phyloP scores from a whole-genome alignment of 2,888 invertebrate genomes.

The Archaeoteleia sp. region DNA sequence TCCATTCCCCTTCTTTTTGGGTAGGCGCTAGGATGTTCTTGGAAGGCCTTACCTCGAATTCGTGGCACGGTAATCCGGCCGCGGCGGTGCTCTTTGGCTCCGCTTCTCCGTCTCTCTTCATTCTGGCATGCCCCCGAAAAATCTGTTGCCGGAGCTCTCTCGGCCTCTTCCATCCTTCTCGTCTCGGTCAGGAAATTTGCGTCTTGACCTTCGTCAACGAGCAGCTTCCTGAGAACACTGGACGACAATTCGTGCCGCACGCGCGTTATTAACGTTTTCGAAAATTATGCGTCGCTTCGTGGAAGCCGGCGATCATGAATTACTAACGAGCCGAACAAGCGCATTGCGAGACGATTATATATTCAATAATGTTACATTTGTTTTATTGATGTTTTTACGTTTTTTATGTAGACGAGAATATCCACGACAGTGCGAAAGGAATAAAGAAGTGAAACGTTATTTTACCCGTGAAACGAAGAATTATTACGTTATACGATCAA shows the following conservation, averaged over 20 bases:
- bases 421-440: no score
- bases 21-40: constrained; percentile 44
- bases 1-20: constrained; percentile 23
- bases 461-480: no score
- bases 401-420: no score
- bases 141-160: constrained; percentile 3
- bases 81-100: constrained; percentile 49
- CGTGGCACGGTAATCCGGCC: constrained; percentile 45
- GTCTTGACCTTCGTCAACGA: constrained; percentile 72
- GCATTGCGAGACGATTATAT: constrained; percentile 14
- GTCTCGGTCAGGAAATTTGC: constrained; percentile 51
- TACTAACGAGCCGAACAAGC: constrained; percentile 45
- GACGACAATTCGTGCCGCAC: constrained; percentile 31
- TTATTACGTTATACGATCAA: no score
- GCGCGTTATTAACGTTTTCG: constrained; percentile 37
- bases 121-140: constrained; percentile 6
- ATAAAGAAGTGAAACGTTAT: no score
- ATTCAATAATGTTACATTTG: no score
- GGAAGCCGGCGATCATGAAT: constrained; percentile 41
- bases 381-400: no score
- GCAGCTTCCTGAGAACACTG: constrained; percentile 59
- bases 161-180: constrained; percentile 10
- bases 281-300: constrained; percentile 23
- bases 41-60: constrained; percentile 52
- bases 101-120: constrained; percentile 29